phyloP scores from a whole-genome alignment of 1,140 invertebrate species.

The Drosophila kanapiae region DNA sequence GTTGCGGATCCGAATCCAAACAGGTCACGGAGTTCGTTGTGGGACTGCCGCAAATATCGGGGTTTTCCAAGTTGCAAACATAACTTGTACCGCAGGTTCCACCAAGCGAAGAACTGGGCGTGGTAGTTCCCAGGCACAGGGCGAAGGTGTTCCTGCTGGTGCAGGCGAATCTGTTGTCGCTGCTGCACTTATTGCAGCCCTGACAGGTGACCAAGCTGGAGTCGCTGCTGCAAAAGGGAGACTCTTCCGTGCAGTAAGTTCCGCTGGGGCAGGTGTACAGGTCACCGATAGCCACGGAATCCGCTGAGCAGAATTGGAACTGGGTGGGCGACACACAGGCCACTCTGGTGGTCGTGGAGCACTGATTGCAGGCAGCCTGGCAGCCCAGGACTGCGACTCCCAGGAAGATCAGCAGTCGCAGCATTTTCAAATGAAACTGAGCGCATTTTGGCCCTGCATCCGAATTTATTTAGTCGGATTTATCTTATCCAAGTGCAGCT shows the following conservation, averaged over 20 bases:
- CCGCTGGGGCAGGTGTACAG: conserved; percentile 27
- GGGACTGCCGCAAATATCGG: conserved; percentile 33
- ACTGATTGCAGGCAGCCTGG: conserved; percentile 43
- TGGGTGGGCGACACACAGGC: conserved; percentile 46
- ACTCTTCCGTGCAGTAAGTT: background rate
- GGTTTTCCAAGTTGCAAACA: conserved; percentile 33
- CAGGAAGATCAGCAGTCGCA: conserved; percentile 34
- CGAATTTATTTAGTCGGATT: conserved; percentile 19
- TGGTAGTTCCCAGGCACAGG: conserved; percentile 33
- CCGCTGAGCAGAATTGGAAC: conserved; percentile 40
- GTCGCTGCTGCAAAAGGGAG: conserved; percentile 6
- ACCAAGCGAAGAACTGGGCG: conserved; percentile 17
- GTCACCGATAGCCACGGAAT: conserved; percentile 1
- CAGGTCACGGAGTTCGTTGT: conserved; percentile 15
- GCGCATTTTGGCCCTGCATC: background rate
- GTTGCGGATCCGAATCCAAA: background rate
- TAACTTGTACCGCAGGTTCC: conserved; percentile 35
- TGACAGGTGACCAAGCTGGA: background rate
- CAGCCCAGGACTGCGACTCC: conserved; percentile 26
- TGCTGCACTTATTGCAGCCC: conserved; percentile 27
- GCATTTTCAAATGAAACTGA: conserved; percentile 40
- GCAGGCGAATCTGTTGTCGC: conserved; percentile 25
- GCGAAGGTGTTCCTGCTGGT: conserved; percentile 35
- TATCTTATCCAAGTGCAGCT: conserved; percentile 27
- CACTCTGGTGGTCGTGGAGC: background rate